Evolutionary conservation across 53 echinoderm and acorn worm species (phyloP).

Genomic region (Arbacia lixula): DNA sequence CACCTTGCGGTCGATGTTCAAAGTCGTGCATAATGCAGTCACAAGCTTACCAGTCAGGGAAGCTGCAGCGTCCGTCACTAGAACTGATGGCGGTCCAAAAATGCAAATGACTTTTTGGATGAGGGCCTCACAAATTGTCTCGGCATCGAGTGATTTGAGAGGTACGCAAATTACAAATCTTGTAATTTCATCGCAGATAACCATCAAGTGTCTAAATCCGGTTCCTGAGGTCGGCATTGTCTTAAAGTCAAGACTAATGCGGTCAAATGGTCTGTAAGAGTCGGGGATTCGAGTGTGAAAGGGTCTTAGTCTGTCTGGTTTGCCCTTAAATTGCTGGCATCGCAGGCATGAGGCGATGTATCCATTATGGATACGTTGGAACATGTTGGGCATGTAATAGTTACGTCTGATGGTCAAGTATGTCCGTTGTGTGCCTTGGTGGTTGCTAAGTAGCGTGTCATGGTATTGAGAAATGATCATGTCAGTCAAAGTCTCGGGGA

Average conservation of each 20-base stretch:
- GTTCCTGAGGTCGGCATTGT: conserved; percentile 56
- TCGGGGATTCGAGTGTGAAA: conserved; percentile 65
- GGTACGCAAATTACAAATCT: conserved; percentile 63
- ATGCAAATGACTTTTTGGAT: conserved; percentile 51
- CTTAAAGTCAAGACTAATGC: conserved; percentile 68
- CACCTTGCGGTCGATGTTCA: conserved; percentile 61
- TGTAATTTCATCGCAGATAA: conserved; percentile 65
- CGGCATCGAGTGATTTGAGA: conserved; percentile 60
- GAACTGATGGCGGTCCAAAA: conserved; percentile 53
- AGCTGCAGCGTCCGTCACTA: conserved; percentile 52
- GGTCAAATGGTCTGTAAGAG: conserved; percentile 64
- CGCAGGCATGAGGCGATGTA: conserved; percentile 58
- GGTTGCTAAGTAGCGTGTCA: conserved; percentile 62
- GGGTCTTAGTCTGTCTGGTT: conserved; percentile 50
- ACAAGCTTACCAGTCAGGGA: conserved; percentile 57
- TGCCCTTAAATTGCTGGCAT: conserved; percentile 64
- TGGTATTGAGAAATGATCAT: conserved; percentile 60
- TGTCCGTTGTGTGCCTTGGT: conserved; percentile 60
- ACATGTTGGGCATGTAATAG: conserved; percentile 71
- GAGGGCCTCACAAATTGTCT: conserved; percentile 60
- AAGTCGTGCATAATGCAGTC: conserved; percentile 24
- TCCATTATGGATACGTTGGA: conserved; percentile 48
- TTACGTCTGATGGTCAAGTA: conserved; percentile 64
- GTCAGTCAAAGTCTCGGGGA: conserved; percentile 59
- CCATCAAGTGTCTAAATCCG: conserved; percentile 65